A percentile compares a stretch with the other conserved stretches of the same genome.
These are phyloP conservation scores for Thamnophis sirtalis DNA, from an alignment of 2,113 vertebrate species.

Conservation along the genomic window DNA sequence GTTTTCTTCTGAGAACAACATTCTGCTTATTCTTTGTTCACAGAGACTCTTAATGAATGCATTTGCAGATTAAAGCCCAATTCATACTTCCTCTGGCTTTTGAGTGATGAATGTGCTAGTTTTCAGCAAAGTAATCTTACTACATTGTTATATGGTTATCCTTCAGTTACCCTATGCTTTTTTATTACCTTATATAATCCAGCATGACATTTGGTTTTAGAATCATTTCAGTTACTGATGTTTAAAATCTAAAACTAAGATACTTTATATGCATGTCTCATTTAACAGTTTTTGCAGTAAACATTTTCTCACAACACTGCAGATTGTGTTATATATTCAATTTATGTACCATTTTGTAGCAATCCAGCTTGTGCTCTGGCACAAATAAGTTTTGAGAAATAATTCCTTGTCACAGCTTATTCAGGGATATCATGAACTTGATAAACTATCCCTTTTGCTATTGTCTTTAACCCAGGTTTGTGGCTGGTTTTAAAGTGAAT, in stretches of 20 bases:
- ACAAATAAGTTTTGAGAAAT: slow-evolving; percentile 41
- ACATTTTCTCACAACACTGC: slow-evolving; percentile 31
- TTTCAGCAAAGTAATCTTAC: slow-evolving; percentile 57
- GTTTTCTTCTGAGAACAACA: slow-evolving; percentile 59
- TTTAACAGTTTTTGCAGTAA: slow-evolving; percentile 50
- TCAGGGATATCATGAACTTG: slow-evolving; percentile 40
- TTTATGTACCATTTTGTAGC: slow-evolving; percentile 41
- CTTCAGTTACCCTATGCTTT: slow-evolving; percentile 49
- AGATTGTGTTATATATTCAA: slow-evolving; percentile 43
- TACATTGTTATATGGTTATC: slow-evolving; percentile 47
- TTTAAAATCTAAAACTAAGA: slow-evolving; percentile 46
- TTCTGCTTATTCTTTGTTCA: slow-evolving; percentile 50
- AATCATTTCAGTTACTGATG: slow-evolving; percentile 41
- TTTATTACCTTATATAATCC: slow-evolving; percentile 47
- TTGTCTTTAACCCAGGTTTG: slow-evolving; percentile 38
- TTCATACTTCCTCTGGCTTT: slow-evolving; percentile 59
- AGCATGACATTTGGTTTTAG: slow-evolving; percentile 48
- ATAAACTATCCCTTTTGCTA: slow-evolving; percentile 42
- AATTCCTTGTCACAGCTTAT: neutral
- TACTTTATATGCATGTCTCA: slow-evolving; percentile 46
- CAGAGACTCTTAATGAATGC: slow-evolving; percentile 56
- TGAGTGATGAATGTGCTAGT: slow-evolving; percentile 64
- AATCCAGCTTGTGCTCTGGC: slow-evolving; percentile 37
- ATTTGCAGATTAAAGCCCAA: slow-evolving; percentile 49
- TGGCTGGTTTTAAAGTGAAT: slow-evolving; percentile 25